Evolutionary conservation across 2,888 invertebrate genomes (phyloP).

Genomic region (Drosophila mercatorum): DNA sequence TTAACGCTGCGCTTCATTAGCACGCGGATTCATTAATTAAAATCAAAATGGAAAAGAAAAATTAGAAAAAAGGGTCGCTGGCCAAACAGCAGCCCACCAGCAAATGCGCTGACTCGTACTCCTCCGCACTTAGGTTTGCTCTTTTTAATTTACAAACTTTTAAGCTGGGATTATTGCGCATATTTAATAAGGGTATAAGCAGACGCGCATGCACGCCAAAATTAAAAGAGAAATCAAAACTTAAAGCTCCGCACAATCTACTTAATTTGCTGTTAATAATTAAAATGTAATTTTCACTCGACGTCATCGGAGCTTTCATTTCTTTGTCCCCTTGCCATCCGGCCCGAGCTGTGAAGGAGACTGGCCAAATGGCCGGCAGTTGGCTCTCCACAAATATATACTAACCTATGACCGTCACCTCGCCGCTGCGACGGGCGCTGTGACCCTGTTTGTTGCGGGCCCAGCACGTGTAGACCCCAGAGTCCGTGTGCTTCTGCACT

Average conservation of each 20-base stretch:
- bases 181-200: conserved; percentile 69
- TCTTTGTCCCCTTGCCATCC: conserved; percentile 31
- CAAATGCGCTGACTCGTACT: conserved; percentile 31
- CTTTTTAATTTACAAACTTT: conserved; percentile 71
- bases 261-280: conserved; percentile 77
- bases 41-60: conserved; percentile 29
- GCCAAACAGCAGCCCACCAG: background rate
- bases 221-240: conserved; percentile 48
- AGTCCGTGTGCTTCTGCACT: conserved; percentile 90
- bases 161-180: conserved; percentile 79
- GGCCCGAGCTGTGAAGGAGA: conserved; percentile 56
- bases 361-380: conserved; percentile 46
- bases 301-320: conserved; percentile 39
- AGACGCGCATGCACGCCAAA: conserved; percentile 45
- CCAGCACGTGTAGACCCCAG: conserved; percentile 92
- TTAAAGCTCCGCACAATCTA: conserved; percentile 66
- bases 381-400: conserved; percentile 55
- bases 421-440: conserved; percentile 89
- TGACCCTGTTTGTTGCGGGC: conserved; percentile 92
- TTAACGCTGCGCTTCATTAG: conserved; percentile 73
- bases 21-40: conserved; percentile 68
- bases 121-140: conserved; percentile 17
- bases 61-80: conserved; percentile 47
- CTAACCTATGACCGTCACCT: conserved; percentile 92
- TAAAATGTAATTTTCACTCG: conserved; percentile 79